Evolutionary conservation across 2,797 vertebrate genomes (phyloP).

Genomic region (Cichlasoma orientale): DNA sequence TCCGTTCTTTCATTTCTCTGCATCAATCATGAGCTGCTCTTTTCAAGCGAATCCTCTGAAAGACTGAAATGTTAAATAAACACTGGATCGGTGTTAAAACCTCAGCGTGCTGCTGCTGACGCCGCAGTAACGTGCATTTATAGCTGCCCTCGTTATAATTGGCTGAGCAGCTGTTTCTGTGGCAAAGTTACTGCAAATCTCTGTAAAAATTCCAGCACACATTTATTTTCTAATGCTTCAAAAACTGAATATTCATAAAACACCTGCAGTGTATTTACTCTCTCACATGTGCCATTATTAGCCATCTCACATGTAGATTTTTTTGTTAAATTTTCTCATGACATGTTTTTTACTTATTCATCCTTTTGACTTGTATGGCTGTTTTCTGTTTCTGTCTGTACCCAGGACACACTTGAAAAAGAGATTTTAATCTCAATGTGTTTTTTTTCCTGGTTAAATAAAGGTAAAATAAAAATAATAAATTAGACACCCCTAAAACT

Average conservation of each 20-base stretch:
- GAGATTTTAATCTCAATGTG: too few species aligned
- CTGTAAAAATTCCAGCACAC: background rate
- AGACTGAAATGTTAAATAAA: background rate
- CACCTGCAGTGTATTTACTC: background rate
- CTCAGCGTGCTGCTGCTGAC: background rate
- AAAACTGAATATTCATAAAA: background rate
- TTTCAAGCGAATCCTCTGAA: background rate
- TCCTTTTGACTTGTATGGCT: too few species aligned
- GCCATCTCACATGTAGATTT: too few species aligned
- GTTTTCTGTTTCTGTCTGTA: too few species aligned
- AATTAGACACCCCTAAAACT: too few species aligned
- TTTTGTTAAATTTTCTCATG: too few species aligned
- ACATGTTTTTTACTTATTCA: too few species aligned
- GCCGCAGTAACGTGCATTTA: background rate
- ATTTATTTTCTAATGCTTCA: background rate
- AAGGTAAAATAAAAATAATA: too few species aligned
- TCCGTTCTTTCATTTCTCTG: conserved; percentile 31
- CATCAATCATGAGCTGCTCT: conserved; percentile 35
- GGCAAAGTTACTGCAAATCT: background rate
- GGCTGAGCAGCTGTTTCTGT: background rate
- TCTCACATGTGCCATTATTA: background rate
- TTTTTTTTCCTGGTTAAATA: too few species aligned
- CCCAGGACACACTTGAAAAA: too few species aligned
- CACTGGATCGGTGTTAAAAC: background rate
- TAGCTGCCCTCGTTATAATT: background rate